A percentile compares a stretch with the other conserved stretches of the same genome.
phyloP scores from a whole-genome alignment of 2,113 vertebrate species.

The Coptodon bakossiorum region DNA sequence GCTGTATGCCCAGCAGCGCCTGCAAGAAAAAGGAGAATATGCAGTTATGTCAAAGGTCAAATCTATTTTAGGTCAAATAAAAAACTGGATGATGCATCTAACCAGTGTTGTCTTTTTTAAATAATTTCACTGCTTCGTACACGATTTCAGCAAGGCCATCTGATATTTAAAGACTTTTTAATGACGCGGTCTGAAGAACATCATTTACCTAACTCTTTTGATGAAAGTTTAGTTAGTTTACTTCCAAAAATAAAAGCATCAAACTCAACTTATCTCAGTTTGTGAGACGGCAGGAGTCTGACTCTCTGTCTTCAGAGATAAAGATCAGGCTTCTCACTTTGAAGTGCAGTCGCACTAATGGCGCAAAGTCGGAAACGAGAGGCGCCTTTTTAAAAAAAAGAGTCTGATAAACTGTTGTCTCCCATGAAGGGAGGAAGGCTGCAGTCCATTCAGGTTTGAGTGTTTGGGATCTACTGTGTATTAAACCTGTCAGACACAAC shows the following conservation, averaged over 20 bases:
- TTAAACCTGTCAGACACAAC: not conserved
- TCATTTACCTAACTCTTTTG: not conserved
- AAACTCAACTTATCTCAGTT: not conserved
- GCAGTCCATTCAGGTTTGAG: not conserved
- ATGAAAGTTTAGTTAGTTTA: not conserved
- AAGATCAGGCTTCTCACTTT: not conserved
- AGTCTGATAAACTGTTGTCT: slow-evolving; percentile 24
- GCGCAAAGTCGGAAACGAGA: slow-evolving; percentile 27
- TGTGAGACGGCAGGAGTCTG: not conserved
- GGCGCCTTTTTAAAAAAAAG: slow-evolving; percentile 11
- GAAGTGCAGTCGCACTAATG: slow-evolving; percentile 5
- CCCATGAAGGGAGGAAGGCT: slow-evolving; percentile 7
- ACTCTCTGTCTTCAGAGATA: not conserved
- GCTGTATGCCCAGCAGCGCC: not conserved
- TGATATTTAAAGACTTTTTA: not conserved
- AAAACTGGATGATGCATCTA: not conserved
- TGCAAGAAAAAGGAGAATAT: slow-evolving; percentile 32
- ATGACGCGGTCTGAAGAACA: not conserved
- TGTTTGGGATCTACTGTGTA: not conserved
- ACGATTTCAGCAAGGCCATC: not conserved
- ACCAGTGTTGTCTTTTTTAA: not conserved
- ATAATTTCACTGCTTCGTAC: not conserved
- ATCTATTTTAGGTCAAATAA: not conserved
- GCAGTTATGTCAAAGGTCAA: not conserved
- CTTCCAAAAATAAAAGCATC: not conserved